Evolutionary conservation across 1,140 invertebrate species (phyloP), one percentile per base, ranked within the genome.

Genomic region (Drosophila asahinai): DNA sequence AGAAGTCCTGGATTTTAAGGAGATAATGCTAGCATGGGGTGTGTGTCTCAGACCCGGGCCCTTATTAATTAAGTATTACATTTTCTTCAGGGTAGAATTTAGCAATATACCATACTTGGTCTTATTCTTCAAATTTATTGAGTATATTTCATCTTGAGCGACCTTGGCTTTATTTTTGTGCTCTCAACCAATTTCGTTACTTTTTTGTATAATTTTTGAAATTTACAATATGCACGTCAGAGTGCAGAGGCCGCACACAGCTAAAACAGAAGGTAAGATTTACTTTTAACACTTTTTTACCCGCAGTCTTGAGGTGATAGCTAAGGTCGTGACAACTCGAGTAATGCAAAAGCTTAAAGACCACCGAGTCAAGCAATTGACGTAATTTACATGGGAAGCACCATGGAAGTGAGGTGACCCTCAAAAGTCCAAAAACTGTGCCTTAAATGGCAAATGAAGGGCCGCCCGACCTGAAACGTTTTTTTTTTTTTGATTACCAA

Each of bases 391-490:
- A 80, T 77, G 60, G 55, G 47, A 55, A 59, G 43, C 60, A 15
- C 40, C 52, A 42, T 52, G 61, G 30, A 33, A 9, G 57, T 64
- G 63, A 40, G 54, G 8, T 75, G 83, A 55, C 83, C 72, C 67
- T 79, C 63, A 27, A 54, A 77, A 67, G 77, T 63, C 47, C 38
- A 52, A 45, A 42, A 49, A 62, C 45, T 49, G 51, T 43, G 62
- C 60, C 64, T 63, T 82, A 82, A 62, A 82, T 62, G 59, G 75
- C 75, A 55, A 77, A 61, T 77, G 74, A 77, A 77, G 75, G 75
- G 75, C 75, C 30, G 22, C 38, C 51, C 51, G 25, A 48, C 27
- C 33, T 36, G 22, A 66, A 76, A 61, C 48, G 22, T 33, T 40
- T 59, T 75, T 61, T 40, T 30, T 33, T 45, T 60, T 52, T 64